phyloP scores from a whole-genome alignment of 2,797 vertebrate species.

The Pseudochirops corinnae region DNA sequence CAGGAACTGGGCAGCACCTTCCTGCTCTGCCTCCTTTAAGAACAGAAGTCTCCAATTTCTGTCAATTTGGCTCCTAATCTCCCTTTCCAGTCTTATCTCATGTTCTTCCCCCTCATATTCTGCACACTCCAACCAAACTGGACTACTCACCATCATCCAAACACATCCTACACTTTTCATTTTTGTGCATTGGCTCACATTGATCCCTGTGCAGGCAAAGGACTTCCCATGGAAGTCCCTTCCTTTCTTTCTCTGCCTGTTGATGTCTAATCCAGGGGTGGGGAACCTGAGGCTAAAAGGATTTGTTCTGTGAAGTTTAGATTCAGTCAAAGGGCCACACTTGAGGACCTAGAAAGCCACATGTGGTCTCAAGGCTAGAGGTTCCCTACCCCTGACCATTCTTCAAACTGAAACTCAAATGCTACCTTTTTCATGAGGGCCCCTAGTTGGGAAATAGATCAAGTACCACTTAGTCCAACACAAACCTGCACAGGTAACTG shows the following conservation, averaged over 20 bases:
- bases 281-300: no score
- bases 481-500: background rate
- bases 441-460: background rate
- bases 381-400: no score
- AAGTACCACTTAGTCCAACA: background rate
- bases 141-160: background rate
- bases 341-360: no score
- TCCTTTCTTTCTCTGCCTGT: background rate
- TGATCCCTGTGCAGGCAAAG: background rate
- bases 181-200: background rate
- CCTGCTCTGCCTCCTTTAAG: background rate
- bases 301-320: no score
- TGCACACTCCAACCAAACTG: background rate
- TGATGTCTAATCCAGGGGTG: background rate
- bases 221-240: background rate
- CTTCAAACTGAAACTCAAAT: background rate
- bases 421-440: background rate
- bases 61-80: background rate
- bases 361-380: no score
- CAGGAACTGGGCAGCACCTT: background rate
- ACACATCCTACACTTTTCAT: background rate
- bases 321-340: no score
- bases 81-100: background rate
- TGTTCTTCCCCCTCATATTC: background rate
- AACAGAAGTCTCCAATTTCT: background rate